Percentiles rank a stretch among this genome's conserved stretches.
phyloP scores from a whole-genome alignment of 2,888 invertebrate genomes.

The Agriopis aurantiaria region DNA sequence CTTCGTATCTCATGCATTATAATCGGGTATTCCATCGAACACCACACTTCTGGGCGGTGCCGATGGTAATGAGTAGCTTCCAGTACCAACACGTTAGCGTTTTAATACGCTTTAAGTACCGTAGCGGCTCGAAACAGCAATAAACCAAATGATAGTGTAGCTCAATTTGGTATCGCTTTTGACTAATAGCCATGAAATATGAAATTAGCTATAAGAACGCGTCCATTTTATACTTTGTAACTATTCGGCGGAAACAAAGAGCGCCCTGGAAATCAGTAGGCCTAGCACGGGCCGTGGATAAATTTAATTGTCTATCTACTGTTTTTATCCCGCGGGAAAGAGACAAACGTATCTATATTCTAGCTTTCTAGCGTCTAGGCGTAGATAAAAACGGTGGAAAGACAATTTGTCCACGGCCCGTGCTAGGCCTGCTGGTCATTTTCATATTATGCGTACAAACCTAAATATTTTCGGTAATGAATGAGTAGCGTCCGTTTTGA shows the following conservation, averaged over 20 bases:
- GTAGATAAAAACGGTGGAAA: too few species aligned
- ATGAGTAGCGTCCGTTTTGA: too few species aligned
- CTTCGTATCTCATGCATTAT: conserved; percentile 66
- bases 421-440: too few species aligned
- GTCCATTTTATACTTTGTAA: conserved; percentile 38
- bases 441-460: too few species aligned
- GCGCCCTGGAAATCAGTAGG: too few species aligned
- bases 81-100: conserved; percentile 69
- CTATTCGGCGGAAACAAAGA: conserved; percentile 6
- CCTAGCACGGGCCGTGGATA: too few species aligned
- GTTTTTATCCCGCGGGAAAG: too few species aligned
- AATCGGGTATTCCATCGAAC: conserved; percentile 72
- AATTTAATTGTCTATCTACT: too few species aligned
- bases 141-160: conserved; percentile 65
- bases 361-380: too few species aligned
- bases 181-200: conserved; percentile 69
- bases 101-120: conserved; percentile 73
- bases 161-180: conserved; percentile 68
- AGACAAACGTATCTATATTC: too few species aligned
- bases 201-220: conserved; percentile 58
- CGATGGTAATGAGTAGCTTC: conserved; percentile 69
- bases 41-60: conserved; percentile 66
- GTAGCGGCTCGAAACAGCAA: conserved; percentile 63
- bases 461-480: too few species aligned
- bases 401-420: too few species aligned